These are phyloP conservation scores for Exaiptasia diaphana DNA, from an alignment of 64 coral and sea anemone genomes.

Conservation along the genomic window DNA sequence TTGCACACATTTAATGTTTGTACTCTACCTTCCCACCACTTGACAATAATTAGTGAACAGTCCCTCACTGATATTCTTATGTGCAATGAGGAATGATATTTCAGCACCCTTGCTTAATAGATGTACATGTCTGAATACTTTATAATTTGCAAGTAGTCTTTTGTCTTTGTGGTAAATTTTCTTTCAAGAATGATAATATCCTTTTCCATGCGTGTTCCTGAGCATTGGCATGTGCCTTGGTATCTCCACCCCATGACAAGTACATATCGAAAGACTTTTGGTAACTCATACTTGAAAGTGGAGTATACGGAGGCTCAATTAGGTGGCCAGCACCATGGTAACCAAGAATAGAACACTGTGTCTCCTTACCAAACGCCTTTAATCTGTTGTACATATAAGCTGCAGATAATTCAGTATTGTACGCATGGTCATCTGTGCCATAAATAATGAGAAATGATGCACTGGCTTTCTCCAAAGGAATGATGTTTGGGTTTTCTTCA, in stretches of 20 bases:
- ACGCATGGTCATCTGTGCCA: constrained; percentile 43
- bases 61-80: too few relatives aligned
- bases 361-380: constrained; percentile 17
- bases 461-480: constrained; percentile 48
- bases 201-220: constrained; percentile 8
- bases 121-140: too few relatives aligned
- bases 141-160: too few relatives aligned
- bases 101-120: too few relatives aligned
- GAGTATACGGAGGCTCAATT: constrained; percentile 56
- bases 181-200: neutral
- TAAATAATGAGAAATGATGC: constrained; percentile 34
- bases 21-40: too few relatives aligned
- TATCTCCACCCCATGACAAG: constrained; percentile 36
- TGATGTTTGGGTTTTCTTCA: neutral
- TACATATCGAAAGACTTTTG: neutral
- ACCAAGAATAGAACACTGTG: constrained; percentile 18
- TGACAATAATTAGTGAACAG: too few relatives aligned
- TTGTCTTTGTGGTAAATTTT: neutral
- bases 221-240: constrained; percentile 26
- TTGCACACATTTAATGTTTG: too few relatives aligned
- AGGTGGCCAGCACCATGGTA: constrained; percentile 17
- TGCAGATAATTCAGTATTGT: constrained; percentile 3
- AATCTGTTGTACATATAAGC: constrained; percentile 30
- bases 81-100: too few relatives aligned
- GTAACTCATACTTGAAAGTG: constrained; percentile 1